phyloP scores from a whole-genome alignment of 2,113 vertebrate genomes.

The Carassius carassius region DNA sequence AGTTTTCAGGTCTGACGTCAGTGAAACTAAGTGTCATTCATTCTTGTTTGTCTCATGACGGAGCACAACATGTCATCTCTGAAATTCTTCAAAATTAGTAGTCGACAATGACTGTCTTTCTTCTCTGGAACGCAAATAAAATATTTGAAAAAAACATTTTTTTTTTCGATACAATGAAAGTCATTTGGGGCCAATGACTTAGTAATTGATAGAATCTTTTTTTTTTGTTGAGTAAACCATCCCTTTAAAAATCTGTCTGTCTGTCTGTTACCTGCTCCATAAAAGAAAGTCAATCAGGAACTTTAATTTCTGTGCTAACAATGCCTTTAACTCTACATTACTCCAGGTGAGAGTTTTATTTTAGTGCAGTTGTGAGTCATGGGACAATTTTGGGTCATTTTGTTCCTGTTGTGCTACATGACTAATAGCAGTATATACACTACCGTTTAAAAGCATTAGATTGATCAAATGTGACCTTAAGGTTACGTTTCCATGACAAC shows the following conservation, averaged over 20 bases:
- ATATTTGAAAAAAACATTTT: too few relatives aligned
- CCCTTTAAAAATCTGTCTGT: background rate
- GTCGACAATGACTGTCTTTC: background rate
- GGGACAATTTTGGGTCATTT: background rate
- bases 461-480: too few relatives aligned
- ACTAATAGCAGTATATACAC: background rate
- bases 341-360: background rate
- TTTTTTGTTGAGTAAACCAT: background rate
- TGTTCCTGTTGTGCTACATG: background rate
- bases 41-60: background rate
- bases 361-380: background rate
- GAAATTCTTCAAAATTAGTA: background rate
- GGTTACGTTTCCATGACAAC: too few relatives aligned
- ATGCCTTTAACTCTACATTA: background rate
- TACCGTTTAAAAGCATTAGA: too few relatives aligned
- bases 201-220: too few relatives aligned
- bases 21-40: background rate
- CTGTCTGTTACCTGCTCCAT: background rate
- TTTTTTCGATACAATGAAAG: too few relatives aligned
- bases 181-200: too few relatives aligned
- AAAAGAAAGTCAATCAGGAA: background rate
- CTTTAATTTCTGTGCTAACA: background rate
- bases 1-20: background rate
- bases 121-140: background rate
- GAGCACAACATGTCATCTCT: background rate